Conservation (phyloP, 2,888 invertebrate genomes). For the Zhuqinia jingwanae region DNA sequence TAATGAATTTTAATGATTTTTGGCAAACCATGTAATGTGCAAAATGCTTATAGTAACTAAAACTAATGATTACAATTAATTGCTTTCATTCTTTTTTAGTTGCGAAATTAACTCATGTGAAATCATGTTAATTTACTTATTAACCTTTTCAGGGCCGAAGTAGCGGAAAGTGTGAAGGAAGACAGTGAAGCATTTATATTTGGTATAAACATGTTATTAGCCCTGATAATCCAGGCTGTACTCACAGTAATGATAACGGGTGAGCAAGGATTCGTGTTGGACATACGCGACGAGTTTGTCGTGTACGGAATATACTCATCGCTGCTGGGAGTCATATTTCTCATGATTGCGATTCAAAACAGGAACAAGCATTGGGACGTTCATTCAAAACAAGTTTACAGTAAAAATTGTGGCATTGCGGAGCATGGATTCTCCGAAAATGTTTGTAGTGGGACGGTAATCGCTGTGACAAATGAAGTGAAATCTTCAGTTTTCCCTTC, state of each 20-base stretch:
- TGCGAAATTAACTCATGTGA: no score
- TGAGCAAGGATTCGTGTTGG: slow-evolving; percentile 80
- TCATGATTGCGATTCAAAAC: slow-evolving; percentile 81
- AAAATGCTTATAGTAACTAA: no score
- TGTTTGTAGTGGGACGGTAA: slow-evolving; percentile 50
- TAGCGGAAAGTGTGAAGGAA: slow-evolving; percentile 89
- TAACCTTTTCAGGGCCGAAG: slow-evolving; percentile 87
- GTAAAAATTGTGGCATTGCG: slow-evolving; percentile 1
- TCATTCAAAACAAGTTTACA: not conserved
- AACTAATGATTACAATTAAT: no score
- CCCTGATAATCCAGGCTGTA: slow-evolving; percentile 89
- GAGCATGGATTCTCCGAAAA: slow-evolving; percentile 55
- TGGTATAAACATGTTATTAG: slow-evolving; percentile 92
- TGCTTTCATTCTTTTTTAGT: no score
- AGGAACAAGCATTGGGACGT: slow-evolving; percentile 71
- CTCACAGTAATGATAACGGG: slow-evolving; percentile 86
- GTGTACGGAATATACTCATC: slow-evolving; percentile 87
- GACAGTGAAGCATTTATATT: slow-evolving; percentile 95
- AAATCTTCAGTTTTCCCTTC: slow-evolving; percentile 23
- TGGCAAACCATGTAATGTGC: no score
- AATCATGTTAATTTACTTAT: not conserved
- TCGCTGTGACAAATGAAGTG: slow-evolving; percentile 25
- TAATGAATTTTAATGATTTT: no score
- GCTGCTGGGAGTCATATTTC: slow-evolving; percentile 84
- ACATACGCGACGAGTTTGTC: slow-evolving; percentile 81